Evolutionary conservation across 2,888 invertebrate genomes (phyloP).

Genomic region (Aphidius colemani): DNA sequence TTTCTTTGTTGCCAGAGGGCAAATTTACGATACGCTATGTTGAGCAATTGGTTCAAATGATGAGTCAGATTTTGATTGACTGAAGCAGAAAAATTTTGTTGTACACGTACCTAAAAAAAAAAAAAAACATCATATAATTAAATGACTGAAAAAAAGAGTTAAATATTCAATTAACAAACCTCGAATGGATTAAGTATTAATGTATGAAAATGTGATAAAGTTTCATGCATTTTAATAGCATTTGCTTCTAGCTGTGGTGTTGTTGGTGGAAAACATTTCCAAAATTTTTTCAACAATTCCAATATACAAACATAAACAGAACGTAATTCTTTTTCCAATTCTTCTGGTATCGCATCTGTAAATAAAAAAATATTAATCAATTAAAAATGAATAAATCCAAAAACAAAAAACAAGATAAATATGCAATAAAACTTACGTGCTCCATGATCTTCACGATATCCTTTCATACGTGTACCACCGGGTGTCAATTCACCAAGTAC

Average conservation of each 20-base stretch:
- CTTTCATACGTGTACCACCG: slow-evolving; percentile 89
- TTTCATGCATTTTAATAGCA: slow-evolving; percentile 86
- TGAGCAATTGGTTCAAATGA: slow-evolving; percentile 86
- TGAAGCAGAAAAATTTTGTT: slow-evolving; percentile 76
- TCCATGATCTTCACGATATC: slow-evolving; percentile 78
- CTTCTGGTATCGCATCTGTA: slow-evolving; percentile 81
- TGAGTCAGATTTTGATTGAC: slow-evolving; percentile 79
- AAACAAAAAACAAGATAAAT: slow-evolving; percentile 1
- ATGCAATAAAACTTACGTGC: slow-evolving; percentile 67
- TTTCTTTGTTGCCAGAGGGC: slow-evolving; percentile 83
- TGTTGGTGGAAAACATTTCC: slow-evolving; percentile 88
- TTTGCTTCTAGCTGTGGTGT: slow-evolving; percentile 77
- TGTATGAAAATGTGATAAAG: slow-evolving; percentile 84
- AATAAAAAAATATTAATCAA: slow-evolving; percentile 29
- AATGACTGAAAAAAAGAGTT: slow-evolving; percentile 20
- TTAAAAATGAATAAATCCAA: slow-evolving; percentile 4
- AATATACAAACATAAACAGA: slow-evolving; percentile 84
- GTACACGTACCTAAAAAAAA: slow-evolving; percentile 72
- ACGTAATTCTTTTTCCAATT: slow-evolving; percentile 82
- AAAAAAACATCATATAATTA: slow-evolving; percentile 18
- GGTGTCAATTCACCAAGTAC: slow-evolving; percentile 89
- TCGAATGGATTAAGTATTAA: slow-evolving; percentile 86
- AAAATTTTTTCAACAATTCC: slow-evolving; percentile 91
- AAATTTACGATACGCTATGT: slow-evolving; percentile 84
- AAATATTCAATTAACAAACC: slow-evolving; percentile 60